Conservation (phyloP, 2,113 vertebrate genomes). For the Microtus montanus region DNA sequence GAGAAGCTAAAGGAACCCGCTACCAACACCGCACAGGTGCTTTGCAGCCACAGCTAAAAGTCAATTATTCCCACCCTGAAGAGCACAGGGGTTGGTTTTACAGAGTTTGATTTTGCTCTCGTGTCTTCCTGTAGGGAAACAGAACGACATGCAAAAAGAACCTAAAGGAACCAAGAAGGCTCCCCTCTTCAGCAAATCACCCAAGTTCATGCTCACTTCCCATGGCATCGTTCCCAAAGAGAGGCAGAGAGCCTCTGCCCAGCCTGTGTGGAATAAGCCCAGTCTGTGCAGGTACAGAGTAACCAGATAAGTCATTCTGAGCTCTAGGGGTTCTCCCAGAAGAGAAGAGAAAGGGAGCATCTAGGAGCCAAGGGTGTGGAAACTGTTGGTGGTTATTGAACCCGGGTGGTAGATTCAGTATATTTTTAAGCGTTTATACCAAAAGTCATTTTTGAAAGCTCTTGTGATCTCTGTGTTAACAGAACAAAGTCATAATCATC, state of each 20-base stretch:
- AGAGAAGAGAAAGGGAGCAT: neutral
- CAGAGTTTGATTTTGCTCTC: neutral
- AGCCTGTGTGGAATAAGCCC: conserved; percentile 29
- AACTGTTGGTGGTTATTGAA: neutral
- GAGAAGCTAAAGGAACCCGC: conserved; percentile 62
- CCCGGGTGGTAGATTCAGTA: neutral
- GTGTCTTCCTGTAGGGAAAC: conserved; percentile 77
- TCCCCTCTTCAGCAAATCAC: neutral
- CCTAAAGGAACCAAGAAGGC: conserved; percentile 62
- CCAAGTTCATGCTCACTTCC: conserved; percentile 51
- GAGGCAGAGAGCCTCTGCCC: conserved; percentile 46
- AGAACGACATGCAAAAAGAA: conserved; percentile 63
- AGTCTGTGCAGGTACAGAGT: conserved; percentile 77
- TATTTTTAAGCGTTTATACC: neutral
- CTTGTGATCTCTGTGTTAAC: neutral
- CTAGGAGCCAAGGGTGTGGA: neutral
- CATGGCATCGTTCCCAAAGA: neutral
- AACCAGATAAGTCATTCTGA: rapidly evolving
- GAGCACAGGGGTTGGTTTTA: neutral
- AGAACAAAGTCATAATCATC: neutral
- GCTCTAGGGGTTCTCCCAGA: neutral
- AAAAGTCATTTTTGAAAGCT: neutral
- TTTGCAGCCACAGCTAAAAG: neutral
- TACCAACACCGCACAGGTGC: conserved; percentile 80
- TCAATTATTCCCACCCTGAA: neutral